Evolutionary conservation across 1,140 invertebrate species (phyloP).

Genomic region (Drosophila pseudoobscura): DNA sequence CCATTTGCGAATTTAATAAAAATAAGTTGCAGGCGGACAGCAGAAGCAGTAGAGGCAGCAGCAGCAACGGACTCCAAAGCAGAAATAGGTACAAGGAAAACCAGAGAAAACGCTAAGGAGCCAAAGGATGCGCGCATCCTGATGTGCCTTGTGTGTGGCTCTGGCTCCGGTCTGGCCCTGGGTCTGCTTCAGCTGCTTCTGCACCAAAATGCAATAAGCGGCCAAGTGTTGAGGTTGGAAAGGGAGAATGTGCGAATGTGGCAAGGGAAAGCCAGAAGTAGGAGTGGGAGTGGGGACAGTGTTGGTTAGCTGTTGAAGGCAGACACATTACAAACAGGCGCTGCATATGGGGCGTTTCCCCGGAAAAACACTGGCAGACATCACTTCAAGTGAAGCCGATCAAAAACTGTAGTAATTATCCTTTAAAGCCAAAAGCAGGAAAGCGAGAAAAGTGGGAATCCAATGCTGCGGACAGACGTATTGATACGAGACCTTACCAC

Average conservation of each 20-base stretch:
- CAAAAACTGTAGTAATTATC: slow-evolving; percentile 20
- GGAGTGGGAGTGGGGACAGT: not conserved
- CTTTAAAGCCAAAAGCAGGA: slow-evolving; percentile 8
- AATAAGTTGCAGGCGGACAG: slow-evolving; percentile 74
- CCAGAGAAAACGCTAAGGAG: slow-evolving; percentile 54
- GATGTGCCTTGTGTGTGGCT: slow-evolving; percentile 7
- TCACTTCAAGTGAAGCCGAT: not conserved
- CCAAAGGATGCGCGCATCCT: slow-evolving; percentile 58
- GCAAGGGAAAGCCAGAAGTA: not conserved
- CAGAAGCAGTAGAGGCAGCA: slow-evolving; percentile 6
- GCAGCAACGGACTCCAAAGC: not conserved
- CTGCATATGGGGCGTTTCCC: slow-evolving; percentile 39
- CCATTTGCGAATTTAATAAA: slow-evolving; percentile 82
- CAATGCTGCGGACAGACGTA: no score
- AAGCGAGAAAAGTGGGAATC: not conserved
- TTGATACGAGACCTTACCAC: no score
- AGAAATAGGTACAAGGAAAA: no score
- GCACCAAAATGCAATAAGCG: slow-evolving; percentile 77
- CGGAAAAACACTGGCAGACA: slow-evolving; percentile 22
- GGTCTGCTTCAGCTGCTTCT: slow-evolving; percentile 25
- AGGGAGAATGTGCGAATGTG: not conserved
- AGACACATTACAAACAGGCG: slow-evolving; percentile 78
- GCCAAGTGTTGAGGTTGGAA: slow-evolving; percentile 58
- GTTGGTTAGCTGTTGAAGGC: not conserved
- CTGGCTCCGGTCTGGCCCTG: not conserved